Evolutionary conservation across 2,113 vertebrate species (phyloP), one percentile per base, ranked within the genome.

Genomic region (Leuciscus idus): DNA sequence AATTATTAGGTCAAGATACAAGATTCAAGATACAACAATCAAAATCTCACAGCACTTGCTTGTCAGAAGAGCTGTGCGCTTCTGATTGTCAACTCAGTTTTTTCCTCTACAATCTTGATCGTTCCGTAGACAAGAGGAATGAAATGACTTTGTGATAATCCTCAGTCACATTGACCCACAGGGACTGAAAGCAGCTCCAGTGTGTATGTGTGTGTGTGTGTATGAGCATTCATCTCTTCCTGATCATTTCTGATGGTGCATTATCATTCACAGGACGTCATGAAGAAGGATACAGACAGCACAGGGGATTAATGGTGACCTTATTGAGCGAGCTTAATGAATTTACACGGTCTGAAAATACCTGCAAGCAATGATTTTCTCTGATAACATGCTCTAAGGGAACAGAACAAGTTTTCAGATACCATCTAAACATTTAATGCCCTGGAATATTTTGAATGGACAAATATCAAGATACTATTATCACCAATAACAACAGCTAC

Each of bases 301-400:
- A 55, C 81, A 61, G 83, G 70, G 55, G 72, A 83, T 85, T 90
- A 88, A 66, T 84, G 36, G 21, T 87, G 87, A 87, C 85, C 85
- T 89, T 87, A 86, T 75, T 85, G 85, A 88, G 79, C 80, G 57
- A 66, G 66, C 66, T 59, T 85, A 46, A 86, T 88, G 70, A 87
- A 87, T 85, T 81, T 86, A 86, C 36, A 26, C 30, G 9, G 17
- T 66, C n/a, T 85, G 78, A 78, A 84, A 87, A 88, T 87, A 81
- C 83, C 62, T 84, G 59, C 62, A 48, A 61, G 78, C 78, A 46
- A 86, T 43, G 59, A 68, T 77, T 76, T 68, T 46, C 57, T 75
- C 72, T 77, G 61, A 85, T 83, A 70, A 86, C 39, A 50, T 23
- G 23, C 46, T 57, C 36, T 72, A 11, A 79, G 15, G 59, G 36